A percentile compares a stretch with the other conserved stretches of the same genome.
phyloP scores from a whole-genome alignment of 2,113 vertebrate genomes.

The Epinephelus fuscoguttatus region DNA sequence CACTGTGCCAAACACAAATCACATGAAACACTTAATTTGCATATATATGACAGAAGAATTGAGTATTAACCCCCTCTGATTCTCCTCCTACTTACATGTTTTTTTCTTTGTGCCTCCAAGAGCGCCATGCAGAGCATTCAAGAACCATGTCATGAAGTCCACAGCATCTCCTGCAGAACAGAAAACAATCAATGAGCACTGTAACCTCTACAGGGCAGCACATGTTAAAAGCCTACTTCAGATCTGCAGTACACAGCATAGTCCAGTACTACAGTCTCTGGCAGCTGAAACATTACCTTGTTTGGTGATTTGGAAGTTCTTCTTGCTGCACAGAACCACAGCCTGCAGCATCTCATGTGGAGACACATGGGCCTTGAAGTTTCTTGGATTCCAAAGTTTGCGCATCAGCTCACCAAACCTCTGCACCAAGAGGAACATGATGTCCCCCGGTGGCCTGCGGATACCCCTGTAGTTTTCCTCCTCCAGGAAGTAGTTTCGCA shows the following conservation, averaged over 20 bases:
- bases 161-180: conserved; percentile 91
- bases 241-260: background rate
- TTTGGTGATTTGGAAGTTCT: conserved; percentile 98
- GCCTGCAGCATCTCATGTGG: conserved; percentile 99
- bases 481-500: conserved; percentile 97
- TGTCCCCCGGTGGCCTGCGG: conserved; percentile 94
- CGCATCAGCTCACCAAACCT: conserved; percentile 98
- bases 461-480: conserved; percentile 95
- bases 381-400: conserved; percentile 97
- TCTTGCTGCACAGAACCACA: conserved; percentile 98
- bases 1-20: background rate
- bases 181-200: conserved; percentile 15
- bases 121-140: conserved; percentile 94
- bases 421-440: conserved; percentile 98
- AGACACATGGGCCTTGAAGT: conserved; percentile 98
- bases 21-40: background rate
- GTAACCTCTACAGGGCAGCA: background rate
- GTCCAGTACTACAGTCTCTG: background rate
- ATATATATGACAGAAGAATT: background rate
- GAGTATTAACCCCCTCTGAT: background rate
- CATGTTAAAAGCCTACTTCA: background rate
- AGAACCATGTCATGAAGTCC: conserved; percentile 97
- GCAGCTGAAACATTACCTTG: conserved; percentile 85
- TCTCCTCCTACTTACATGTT: conserved; percentile 85
- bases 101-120: conserved; percentile 96